phyloP scores from a whole-genome alignment of 2,888 invertebrate species.

The Anoplius nigerrimus region DNA sequence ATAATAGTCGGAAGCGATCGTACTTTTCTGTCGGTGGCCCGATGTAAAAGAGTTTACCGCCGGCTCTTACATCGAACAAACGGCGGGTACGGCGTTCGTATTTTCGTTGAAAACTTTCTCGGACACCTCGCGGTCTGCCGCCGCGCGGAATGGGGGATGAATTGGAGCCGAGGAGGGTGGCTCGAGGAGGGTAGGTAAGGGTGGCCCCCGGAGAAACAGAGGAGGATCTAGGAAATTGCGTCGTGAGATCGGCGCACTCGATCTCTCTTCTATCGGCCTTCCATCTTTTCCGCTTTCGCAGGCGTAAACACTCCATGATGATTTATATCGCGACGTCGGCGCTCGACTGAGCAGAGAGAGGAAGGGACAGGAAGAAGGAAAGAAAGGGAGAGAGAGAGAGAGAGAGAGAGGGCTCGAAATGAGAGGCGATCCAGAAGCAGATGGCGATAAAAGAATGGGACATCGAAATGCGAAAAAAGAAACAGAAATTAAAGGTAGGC shows the following conservation, averaged over 20 bases:
- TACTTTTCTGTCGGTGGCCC: too few species aligned
- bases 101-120: too few species aligned
- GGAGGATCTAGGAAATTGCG: background rate
- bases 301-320: constrained; percentile 39
- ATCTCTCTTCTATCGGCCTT: constrained; percentile 21
- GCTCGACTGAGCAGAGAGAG: too few species aligned
- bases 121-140: background rate
- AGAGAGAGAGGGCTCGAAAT: constrained; percentile 10
- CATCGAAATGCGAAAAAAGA: constrained; percentile 5
- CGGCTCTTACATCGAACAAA: background rate
- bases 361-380: too few species aligned
- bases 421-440: constrained; percentile 8
- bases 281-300: constrained; percentile 17
- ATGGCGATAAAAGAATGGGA: constrained; percentile 1
- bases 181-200: too few species aligned
- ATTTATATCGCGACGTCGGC: constrained; percentile 34
- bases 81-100: background rate
- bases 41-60: too few species aligned
- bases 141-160: background rate
- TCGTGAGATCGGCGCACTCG: background rate
- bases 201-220: background rate
- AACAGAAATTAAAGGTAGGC: constrained; percentile 8
- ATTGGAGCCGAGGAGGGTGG: too few species aligned
- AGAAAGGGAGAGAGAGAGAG: too few species aligned
- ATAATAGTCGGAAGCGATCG: too few species aligned